These are phyloP conservation scores for Neoaliturus tenellus DNA, from an alignment of 2,888 invertebrate species.

Conservation along the genomic window DNA sequence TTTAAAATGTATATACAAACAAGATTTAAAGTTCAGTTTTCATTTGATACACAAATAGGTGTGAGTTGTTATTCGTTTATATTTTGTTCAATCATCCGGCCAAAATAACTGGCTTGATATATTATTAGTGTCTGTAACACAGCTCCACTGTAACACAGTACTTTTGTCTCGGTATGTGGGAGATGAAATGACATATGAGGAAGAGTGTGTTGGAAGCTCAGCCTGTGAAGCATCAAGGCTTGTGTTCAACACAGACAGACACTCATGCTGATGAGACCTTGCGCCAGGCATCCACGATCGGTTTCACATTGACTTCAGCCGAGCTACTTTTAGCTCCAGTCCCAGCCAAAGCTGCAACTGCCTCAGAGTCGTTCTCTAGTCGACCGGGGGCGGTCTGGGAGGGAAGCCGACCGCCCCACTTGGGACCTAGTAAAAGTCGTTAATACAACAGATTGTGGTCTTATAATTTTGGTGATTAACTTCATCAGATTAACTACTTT, in stretches of 20 bases:
- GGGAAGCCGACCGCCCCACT: slow-evolving; percentile 57
- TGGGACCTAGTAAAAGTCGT: neutral
- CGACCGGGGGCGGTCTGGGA: slow-evolving; percentile 73
- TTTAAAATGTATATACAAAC: no score
- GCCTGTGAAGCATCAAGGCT: neutral
- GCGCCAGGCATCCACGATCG: slow-evolving; percentile 34
- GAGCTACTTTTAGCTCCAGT: neutral
- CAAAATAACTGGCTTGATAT: no score
- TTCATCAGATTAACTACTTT: no score
- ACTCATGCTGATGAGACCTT: slow-evolving; percentile 19
- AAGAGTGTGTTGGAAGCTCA: neutral
- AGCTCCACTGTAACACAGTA: no score
- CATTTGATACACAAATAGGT: no score
- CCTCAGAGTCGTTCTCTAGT: slow-evolving; percentile 68
- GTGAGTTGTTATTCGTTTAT: no score
- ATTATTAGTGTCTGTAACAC: no score
- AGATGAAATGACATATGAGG: no score
- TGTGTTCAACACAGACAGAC: neutral
- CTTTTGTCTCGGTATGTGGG: no score
- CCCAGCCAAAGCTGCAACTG: slow-evolving; percentile 61
- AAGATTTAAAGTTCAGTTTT: no score
- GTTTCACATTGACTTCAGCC: slow-evolving; percentile 22
- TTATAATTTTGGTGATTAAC: no score
- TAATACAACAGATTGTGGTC: neutral
- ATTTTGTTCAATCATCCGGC: no score